Percentiles rank a stretch among this genome's conserved stretches.
Evolutionary conservation across 2,888 invertebrate species (phyloP).

Genomic region (Copidosoma aretas): DNA sequence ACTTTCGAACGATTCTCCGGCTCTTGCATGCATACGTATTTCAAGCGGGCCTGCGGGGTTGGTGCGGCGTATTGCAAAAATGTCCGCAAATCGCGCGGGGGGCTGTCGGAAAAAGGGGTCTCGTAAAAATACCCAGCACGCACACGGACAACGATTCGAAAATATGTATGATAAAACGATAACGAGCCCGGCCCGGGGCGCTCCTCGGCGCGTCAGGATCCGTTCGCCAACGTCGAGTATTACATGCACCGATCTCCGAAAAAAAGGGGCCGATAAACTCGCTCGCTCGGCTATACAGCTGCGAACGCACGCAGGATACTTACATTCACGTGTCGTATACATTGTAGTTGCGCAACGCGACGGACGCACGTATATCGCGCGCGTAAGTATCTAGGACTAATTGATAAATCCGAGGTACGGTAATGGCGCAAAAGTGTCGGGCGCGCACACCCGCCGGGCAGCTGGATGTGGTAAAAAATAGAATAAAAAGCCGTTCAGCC

Average conservation of each 20-base stretch:
- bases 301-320: not conserved
- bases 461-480: too few relatives aligned
- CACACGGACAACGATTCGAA: too few relatives aligned
- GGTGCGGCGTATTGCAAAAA: not conserved
- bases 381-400: not conserved
- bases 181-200: too few relatives aligned
- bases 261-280: not conserved
- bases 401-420: not conserved
- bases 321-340: too few relatives aligned
- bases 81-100: conserved; percentile 12
- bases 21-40: conserved; percentile 15
- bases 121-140: too few relatives aligned
- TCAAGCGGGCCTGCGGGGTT: not conserved
- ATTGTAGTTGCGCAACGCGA: not conserved
- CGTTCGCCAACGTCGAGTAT: too few relatives aligned
- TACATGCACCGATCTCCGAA: not conserved
- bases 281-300: not conserved
- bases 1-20: conserved; percentile 18
- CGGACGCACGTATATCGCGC: not conserved
- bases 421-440: too few relatives aligned
- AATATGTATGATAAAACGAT: too few relatives aligned
- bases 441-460: too few relatives aligned
- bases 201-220: too few relatives aligned
- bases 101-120: too few relatives aligned
- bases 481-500: too few relatives aligned